Conservation (phyloP, 1,140 invertebrate species). For the Drosophila saltans region DNA sequence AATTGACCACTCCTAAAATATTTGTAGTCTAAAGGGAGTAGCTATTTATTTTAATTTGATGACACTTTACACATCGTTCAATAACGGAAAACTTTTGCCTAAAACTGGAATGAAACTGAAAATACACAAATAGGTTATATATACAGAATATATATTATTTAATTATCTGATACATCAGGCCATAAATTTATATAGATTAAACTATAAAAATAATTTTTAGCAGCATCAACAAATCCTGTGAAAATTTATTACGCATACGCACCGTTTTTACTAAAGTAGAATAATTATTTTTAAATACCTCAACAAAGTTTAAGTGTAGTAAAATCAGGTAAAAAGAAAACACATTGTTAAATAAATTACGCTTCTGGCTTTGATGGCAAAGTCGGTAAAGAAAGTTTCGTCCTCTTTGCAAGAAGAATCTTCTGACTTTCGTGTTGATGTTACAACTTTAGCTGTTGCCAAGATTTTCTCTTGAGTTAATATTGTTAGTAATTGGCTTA, state of each 20-base stretch:
- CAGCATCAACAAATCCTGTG: too few species aligned
- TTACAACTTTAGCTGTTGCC: conserved; percentile 1
- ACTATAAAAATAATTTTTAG: too few species aligned
- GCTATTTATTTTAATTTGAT: conserved; percentile 5
- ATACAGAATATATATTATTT: too few species aligned
- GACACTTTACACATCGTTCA: neutral
- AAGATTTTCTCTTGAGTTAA: neutral
- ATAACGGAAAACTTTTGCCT: neutral
- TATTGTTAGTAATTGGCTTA: neutral
- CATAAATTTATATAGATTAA: too few species aligned
- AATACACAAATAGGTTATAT: too few species aligned
- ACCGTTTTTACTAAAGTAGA: neutral
- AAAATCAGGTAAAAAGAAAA: neutral
- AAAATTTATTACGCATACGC: neutral
- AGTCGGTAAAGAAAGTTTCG: neutral
- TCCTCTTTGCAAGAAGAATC: too few species aligned
- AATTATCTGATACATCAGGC: too few species aligned
- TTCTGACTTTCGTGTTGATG: neutral
- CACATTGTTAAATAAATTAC: neutral
- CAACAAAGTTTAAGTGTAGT: too few species aligned
- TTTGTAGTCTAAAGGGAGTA: conserved; percentile 15
- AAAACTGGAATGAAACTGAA: neutral
- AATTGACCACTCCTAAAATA: conserved; percentile 33
- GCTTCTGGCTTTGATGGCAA: neutral
- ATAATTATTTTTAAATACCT: too few species aligned